A percentile compares a stretch with the other conserved stretches of the same genome.
phyloP scores from a whole-genome alignment of 2,888 invertebrate genomes.

The Volucella inflata region DNA sequence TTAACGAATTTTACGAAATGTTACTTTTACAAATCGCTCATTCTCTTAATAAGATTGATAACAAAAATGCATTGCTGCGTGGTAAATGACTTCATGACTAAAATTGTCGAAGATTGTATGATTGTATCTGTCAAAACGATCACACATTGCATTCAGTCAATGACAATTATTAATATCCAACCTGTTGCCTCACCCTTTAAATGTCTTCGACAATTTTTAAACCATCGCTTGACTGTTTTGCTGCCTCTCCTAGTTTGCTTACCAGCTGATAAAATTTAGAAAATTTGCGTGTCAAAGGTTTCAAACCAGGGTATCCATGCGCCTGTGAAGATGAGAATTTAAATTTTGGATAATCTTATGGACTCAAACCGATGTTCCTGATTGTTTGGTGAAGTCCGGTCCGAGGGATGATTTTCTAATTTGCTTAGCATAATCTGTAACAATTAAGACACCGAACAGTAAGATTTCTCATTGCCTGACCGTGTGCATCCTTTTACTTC shows the following conservation, averaged over 20 bases:
- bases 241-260: slow-evolving; percentile 32
- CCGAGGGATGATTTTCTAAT: slow-evolving; percentile 10
- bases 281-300: slow-evolving; percentile 30
- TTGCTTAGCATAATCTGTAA: slow-evolving; percentile 32
- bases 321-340: slow-evolving; percentile 50
- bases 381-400: neutral
- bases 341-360: slow-evolving; percentile 53
- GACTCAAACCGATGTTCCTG: slow-evolving; percentile 44
- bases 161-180: too few species aligned
- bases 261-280: slow-evolving; percentile 58
- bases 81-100: too few species aligned
- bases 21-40: too few species aligned
- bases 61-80: too few species aligned
- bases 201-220: slow-evolving; percentile 55
- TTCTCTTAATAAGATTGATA: too few species aligned
- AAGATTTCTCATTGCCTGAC: slow-evolving; percentile 46
- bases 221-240: slow-evolving; percentile 45
- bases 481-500: slow-evolving; percentile 19
- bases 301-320: slow-evolving; percentile 55
- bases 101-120: too few species aligned
- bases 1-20: too few species aligned
- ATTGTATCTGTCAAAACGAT: too few species aligned
- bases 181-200: too few species aligned
- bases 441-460: slow-evolving; percentile 11
- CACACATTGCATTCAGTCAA: too few species aligned